Evolutionary conservation across 2,888 invertebrate species (phyloP), one percentile per base, ranked within the genome.

Genomic region (Bombyx huttoni): DNA sequence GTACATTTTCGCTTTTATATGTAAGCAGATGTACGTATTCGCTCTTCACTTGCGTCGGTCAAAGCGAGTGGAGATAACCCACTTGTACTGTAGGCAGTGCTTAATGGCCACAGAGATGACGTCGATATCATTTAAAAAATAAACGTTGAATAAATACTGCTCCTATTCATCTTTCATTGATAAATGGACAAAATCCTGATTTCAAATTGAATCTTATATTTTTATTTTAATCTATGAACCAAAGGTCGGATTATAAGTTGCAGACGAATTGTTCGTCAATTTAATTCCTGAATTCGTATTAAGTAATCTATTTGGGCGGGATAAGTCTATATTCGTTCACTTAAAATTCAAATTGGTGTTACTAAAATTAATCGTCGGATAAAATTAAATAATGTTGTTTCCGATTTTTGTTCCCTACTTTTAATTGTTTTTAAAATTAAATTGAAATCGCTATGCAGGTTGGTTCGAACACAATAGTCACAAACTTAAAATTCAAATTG

Each of bases 21-120:
- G 24, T 24, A 24, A 24, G 24, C 24, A 24, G 24, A 24, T 24
- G 24, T 50, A 50, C 48, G 47, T 12, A 24, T 45, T 56, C 49
- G 47, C 47, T 56, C 50, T 54, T 58, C 53, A 54, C 53, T 58
- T 59, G 55, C 46, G 52, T 53, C 56, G 50, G 48, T 53, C 48
- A 49, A 57, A 46, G 51, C 54, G 53, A 54, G 52, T 53, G 8
- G 51, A 55, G 60, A 62, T 61, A 60, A 58, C 59, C 62, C 54
- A 61, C 56, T 63, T 60, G 55, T 45, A 52, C 50, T 47, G 52
- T 48, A 48, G 51, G 52, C 47, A 49, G 51, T 52, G 50, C 50
- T 54, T 56, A 54, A 53, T 53, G 49, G 51, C 47, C 52, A 48
- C 51, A 51, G 52, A 55, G 51, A 34, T 51, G 54, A 53, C 52